Evolutionary conservation across 2,797 vertebrate genomes (phyloP).

Genomic region (Microctenopoma lineatum): DNA sequence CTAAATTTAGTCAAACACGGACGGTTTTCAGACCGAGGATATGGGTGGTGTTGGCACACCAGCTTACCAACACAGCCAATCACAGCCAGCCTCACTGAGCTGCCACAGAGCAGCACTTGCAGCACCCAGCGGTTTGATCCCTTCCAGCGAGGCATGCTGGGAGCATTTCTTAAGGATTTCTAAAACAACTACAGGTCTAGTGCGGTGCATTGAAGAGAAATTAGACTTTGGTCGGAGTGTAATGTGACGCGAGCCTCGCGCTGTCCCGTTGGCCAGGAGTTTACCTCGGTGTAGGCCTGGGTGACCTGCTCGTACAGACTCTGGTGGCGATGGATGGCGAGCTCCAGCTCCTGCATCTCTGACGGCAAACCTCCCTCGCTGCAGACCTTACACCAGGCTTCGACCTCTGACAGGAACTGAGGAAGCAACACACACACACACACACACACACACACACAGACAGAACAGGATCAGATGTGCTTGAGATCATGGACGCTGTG

Average conservation of each 20-base stretch:
- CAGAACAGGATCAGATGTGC: too few relatives aligned
- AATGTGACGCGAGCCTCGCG: too few relatives aligned
- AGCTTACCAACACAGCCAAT: constrained; percentile 16
- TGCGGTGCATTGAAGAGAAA: too few relatives aligned
- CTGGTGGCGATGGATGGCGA: constrained; percentile 98
- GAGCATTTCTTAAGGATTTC: not conserved
- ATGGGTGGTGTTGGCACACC: not conserved
- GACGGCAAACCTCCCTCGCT: constrained; percentile 95
- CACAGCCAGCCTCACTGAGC: constrained; percentile 11
- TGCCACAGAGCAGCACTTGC: constrained; percentile 1
- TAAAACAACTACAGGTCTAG: not conserved
- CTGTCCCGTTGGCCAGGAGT: not conserved
- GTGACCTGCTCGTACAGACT: constrained; percentile 97
- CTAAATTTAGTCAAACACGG: constrained; percentile 18
- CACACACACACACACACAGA: not conserved
- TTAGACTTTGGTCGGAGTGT: too few relatives aligned
- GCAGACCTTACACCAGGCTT: constrained; percentile 98
- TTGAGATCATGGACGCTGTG: too few relatives aligned
- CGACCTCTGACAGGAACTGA: constrained; percentile 96
- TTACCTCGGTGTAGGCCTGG: constrained; percentile 91
- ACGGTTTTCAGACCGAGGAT: constrained; percentile 11
- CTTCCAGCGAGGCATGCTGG: too few relatives aligned
- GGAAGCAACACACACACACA: not conserved
- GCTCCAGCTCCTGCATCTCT: constrained; percentile 96
- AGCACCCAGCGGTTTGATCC: not conserved